phyloP scores from a whole-genome alignment of 2,113 vertebrate species.

The Ursus arctos region DNA sequence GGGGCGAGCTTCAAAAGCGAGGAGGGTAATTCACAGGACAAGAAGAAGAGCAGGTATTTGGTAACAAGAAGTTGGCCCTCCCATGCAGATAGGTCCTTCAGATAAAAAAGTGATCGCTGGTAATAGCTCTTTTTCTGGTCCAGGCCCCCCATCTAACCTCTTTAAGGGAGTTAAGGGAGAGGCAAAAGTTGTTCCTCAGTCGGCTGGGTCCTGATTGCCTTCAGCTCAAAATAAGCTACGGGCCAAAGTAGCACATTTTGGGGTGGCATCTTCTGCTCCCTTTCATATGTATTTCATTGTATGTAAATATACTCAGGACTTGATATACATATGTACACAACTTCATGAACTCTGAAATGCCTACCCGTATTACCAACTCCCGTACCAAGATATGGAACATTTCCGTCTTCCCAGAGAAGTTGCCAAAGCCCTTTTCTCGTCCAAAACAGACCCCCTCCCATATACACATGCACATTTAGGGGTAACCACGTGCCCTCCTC shows the following conservation, averaged over 20 bases:
- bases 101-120: neutral
- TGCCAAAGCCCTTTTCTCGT: neutral
- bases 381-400: neutral
- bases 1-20: neutral
- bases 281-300: neutral
- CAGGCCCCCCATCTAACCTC: neutral
- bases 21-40: neutral
- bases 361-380: neutral
- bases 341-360: neutral
- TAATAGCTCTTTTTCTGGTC: neutral
- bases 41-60: neutral
- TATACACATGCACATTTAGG: neutral
- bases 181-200: neutral
- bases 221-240: neutral
- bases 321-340: neutral
- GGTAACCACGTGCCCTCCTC: neutral
- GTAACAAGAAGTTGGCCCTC: neutral
- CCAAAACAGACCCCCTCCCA: neutral
- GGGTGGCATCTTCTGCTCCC: neutral
- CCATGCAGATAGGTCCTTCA: neutral
- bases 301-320: neutral
- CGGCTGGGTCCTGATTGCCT: neutral
- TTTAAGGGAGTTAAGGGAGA: neutral
- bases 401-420: neutral
- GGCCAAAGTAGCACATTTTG: neutral